These are phyloP conservation scores for Marmota monax DNA, from an alignment of 2,113 vertebrate species.

Conservation along the genomic window DNA sequence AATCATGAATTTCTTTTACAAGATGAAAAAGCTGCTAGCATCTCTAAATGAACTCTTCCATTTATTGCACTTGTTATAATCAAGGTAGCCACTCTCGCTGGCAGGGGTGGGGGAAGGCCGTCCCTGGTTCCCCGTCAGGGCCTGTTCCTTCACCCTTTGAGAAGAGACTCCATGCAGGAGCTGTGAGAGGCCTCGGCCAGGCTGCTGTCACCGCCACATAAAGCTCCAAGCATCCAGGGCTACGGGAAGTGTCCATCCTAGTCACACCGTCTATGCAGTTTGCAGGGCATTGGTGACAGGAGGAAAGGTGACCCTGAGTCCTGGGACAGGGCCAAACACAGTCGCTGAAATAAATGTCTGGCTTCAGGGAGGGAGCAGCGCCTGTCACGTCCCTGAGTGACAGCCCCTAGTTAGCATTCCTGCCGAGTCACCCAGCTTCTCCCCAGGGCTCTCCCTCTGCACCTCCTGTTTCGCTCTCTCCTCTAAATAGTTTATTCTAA, in stretches of 20 bases:
- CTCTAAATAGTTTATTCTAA: slow-evolving; percentile 62
- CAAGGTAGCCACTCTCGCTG: background rate
- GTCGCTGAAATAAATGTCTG: background rate
- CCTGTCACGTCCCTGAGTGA: background rate
- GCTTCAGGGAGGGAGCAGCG: background rate
- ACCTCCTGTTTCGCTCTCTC: background rate
- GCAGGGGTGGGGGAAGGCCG: too few relatives aligned
- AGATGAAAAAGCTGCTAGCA: slow-evolving; percentile 16
- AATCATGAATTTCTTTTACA: slow-evolving; percentile 25
- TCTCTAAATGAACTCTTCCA: slow-evolving; percentile 17
- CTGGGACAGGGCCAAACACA: slow-evolving; percentile 11
- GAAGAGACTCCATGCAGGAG: background rate
- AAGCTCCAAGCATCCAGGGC: background rate
- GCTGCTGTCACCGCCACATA: background rate
- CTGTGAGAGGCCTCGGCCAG: background rate
- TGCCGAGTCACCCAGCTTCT: slow-evolving; percentile 50
- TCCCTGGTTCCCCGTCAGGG: background rate
- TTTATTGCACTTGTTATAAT: background rate
- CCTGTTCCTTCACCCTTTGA: background rate
- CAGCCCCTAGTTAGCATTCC: background rate
- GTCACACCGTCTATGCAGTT: background rate
- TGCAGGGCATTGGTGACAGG: background rate
- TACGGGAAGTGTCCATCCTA: background rate
- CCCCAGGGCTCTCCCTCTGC: background rate
- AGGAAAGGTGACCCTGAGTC: slow-evolving; percentile 38